Base-by-base conservation (phyloP, 2,888 invertebrate species). In the Zonitis immaculata region DNA sequence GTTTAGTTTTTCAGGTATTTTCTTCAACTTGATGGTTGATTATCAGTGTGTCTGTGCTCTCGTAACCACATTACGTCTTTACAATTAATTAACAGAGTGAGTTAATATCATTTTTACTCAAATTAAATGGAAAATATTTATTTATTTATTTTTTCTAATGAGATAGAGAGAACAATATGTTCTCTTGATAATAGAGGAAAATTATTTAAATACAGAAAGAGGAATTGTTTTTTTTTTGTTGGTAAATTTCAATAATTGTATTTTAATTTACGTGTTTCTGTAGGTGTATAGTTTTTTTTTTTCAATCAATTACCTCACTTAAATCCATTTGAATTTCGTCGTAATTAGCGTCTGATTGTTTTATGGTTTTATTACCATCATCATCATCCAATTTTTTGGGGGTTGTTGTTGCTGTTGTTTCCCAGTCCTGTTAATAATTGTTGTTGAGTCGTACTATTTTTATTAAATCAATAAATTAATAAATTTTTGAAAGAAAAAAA, bases 291-390 rank as follows among this genome's bases (percentile, higher is more conserved):
- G 14, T 43, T 27, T 22, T 42, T 42, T 11, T 14, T 32, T 44
- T 28, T 20, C 8, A 16, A n/a, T 20, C 42, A 42, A 67, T 75
- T 77, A 78, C 78, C 78, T 79, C 88, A 78, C 88, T 88, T 80
- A 88, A 80, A 66, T 88, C 88, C 88, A 88, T 88, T 73, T 86
- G 86, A 58, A 88, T 86, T 63, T 85, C 83, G 64, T 88, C 88
- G 69, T 88, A 88, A 75, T 88, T 88, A 54, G 81, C 84, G 70
- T 86, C 86, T 45, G 27, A 49, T 47, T 32, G 52, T 49, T 32
- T 50, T 48, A 32, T 39, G 50, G 53, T 60, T 63, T 62, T 63
- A 9, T 26, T 32, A 51, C 35, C 18, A 47, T 39, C 14, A 35
- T 32, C 32, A 12, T 35, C 44, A 6, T 25, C 35, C 11, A 16